Evolutionary conservation across 2,888 invertebrate genomes (phyloP).

Genomic region (Adela reaumurella): DNA sequence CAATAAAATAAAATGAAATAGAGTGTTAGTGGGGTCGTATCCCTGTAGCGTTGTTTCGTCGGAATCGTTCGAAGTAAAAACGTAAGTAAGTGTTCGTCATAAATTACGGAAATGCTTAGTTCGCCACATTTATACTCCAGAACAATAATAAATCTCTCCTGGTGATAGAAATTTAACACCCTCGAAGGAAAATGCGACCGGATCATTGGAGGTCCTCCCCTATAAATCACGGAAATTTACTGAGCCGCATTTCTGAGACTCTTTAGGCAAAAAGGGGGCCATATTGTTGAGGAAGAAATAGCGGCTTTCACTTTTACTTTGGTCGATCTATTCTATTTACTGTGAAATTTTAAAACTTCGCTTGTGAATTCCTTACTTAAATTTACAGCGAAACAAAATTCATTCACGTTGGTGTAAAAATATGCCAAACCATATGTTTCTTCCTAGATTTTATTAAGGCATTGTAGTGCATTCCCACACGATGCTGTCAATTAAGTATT

Average conservation of each 20-base stretch:
- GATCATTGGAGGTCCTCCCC: not conserved
- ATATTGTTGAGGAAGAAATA: not conserved
- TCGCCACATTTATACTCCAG: not conserved
- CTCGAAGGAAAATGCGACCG: not conserved
- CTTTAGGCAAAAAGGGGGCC: not conserved
- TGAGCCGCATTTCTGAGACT: not conserved
- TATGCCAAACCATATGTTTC: too few relatives aligned
- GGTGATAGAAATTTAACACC: not conserved
- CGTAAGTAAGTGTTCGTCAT: not conserved
- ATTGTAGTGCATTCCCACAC: too few relatives aligned
- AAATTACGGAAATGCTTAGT: not conserved
- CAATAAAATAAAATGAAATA: too few relatives aligned
- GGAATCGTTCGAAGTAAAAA: not conserved
- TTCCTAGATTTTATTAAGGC: too few relatives aligned
- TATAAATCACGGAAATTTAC: not conserved
- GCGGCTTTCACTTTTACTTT: not conserved
- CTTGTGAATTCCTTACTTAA: too few relatives aligned
- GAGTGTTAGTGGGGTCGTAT: too few relatives aligned
- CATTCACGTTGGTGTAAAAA: too few relatives aligned
- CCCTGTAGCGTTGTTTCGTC: not conserved
- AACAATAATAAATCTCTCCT: not conserved
- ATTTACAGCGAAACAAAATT: too few relatives aligned
- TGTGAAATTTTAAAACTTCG: too few relatives aligned
- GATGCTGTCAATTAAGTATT: too few relatives aligned
- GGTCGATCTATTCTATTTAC: too few relatives aligned